A percentile compares a stretch with the other conserved stretches of the same genome.
phyloP scores from a whole-genome alignment of 2,888 invertebrate genomes.

The Hetaerina titia region DNA sequence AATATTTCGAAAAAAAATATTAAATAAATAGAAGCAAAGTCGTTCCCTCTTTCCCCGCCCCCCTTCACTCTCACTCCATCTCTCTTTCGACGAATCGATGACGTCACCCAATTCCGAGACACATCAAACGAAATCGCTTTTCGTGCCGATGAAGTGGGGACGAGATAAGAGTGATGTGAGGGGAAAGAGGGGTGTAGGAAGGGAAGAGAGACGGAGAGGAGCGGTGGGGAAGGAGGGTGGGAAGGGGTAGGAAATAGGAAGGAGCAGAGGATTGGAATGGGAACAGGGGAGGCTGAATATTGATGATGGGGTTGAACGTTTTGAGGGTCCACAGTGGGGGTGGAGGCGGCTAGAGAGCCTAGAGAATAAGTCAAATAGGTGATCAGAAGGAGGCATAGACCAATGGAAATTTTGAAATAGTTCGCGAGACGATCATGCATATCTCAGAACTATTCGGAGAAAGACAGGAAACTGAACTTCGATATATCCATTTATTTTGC shows the following conservation, averaged over 20 bases:
- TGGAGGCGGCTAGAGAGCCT: neutral
- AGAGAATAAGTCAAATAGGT: neutral
- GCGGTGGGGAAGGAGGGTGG: neutral
- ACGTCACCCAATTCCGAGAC: slow-evolving; percentile 54
- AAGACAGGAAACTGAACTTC: too few relatives aligned
- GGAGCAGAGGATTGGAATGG: neutral
- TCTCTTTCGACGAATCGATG: neutral
- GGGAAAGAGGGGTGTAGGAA: neutral
- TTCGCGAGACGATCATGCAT: too few relatives aligned
- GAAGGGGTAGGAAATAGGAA: neutral
- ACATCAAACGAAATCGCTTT: slow-evolving; percentile 48
- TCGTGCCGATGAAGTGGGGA: slow-evolving; percentile 30
- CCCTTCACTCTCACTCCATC: neutral
- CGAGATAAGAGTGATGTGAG: neutral
- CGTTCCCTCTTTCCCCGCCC: neutral
- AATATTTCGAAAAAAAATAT: neutral
- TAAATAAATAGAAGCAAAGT: neutral
- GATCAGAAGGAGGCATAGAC: neutral
- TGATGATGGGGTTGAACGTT: neutral
- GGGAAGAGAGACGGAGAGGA: neutral
- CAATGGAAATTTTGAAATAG: neutral
- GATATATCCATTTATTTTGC: too few relatives aligned
- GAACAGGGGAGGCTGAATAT: neutral
- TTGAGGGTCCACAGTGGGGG: neutral
- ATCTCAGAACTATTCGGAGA: too few relatives aligned